phyloP scores from a whole-genome alignment of 37 sponge, comb jelly and placozoan genomes.

The Haliclona indistincta region DNA sequence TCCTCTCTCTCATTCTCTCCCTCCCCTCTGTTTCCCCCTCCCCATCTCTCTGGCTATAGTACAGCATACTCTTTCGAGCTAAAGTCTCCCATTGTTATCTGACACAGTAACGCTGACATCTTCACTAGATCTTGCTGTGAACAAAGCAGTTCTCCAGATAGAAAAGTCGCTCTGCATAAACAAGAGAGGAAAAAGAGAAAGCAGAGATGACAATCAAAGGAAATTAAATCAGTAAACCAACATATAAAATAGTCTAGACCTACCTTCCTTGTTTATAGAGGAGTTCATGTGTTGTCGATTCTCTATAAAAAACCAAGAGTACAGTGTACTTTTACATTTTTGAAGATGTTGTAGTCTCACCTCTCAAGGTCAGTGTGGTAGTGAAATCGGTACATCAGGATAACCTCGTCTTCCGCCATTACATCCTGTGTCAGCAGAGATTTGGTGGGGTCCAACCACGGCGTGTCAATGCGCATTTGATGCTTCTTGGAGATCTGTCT shows the following conservation, averaged over 20 bases:
- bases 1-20: too few species aligned
- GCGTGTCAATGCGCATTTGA: conserved; percentile 90
- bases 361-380: conserved; percentile 76
- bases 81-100: conserved; percentile 67
- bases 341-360: conserved; percentile 4
- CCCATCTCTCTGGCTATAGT: neutral
- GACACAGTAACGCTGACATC: conserved; percentile 73
- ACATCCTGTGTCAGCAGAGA: conserved; percentile 86
- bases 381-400: conserved; percentile 88
- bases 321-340: neutral
- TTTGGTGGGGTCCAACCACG: conserved; percentile 88
- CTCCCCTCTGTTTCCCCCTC: neutral
- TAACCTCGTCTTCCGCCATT: conserved; percentile 77
- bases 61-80: conserved; percentile 41
- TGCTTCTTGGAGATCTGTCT: conserved; percentile 88
- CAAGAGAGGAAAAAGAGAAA: conserved; percentile 18
- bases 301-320: conserved; percentile 11
- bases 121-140: conserved; percentile 54
- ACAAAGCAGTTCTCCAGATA: conserved; percentile 77
- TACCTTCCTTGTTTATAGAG: conserved; percentile 81
- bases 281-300: conserved; percentile 58
- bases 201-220: neutral
- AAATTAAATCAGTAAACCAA: neutral
- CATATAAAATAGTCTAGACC: neutral
- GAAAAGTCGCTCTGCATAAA: conserved; percentile 64